Percentiles rank a stretch among this genome's conserved stretches.
phyloP scores from a whole-genome alignment of 2,113 vertebrate species.

The Cochlearius cochlearius region DNA sequence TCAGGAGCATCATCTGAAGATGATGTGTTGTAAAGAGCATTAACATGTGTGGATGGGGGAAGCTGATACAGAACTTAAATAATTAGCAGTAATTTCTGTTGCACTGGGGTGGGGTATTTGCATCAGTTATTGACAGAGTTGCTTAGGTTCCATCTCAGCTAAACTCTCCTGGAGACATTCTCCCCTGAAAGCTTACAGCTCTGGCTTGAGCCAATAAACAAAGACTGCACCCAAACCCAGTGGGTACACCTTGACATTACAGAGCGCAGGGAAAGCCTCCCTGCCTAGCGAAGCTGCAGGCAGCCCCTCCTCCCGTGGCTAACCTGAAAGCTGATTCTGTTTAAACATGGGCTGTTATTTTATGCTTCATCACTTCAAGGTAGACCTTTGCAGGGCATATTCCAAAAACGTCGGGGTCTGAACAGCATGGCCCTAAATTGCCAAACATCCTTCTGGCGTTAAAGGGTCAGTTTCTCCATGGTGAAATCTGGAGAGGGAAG shows the following conservation, averaged over 20 bases:
- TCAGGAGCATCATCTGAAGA: not conserved
- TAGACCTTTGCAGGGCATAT: not conserved
- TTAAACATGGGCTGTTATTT: not conserved
- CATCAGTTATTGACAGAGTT: not conserved
- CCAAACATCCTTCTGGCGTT: not conserved
- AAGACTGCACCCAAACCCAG: accelerated
- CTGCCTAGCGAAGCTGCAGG: accelerated
- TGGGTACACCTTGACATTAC: accelerated
- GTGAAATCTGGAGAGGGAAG: not conserved
- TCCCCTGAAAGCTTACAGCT: not conserved
- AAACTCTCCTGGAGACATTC: not conserved
- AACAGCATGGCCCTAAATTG: not conserved
- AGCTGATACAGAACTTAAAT: not conserved
- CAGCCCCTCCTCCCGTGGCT: accelerated
- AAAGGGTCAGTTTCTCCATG: not conserved
- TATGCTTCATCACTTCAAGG: not conserved
- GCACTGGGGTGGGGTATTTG: not conserved
- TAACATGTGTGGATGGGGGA: not conserved
- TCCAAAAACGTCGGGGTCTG: not conserved
- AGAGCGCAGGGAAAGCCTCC: not conserved
- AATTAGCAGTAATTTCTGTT: not conserved
- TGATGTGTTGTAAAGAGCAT: not conserved
- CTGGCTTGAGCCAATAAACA: not conserved
- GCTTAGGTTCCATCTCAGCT: not conserved
- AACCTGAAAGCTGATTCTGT: not conserved